These are phyloP conservation scores for Hemiprocne comata DNA, from an alignment of 2,113 vertebrate species.

Conservation along the genomic window DNA sequence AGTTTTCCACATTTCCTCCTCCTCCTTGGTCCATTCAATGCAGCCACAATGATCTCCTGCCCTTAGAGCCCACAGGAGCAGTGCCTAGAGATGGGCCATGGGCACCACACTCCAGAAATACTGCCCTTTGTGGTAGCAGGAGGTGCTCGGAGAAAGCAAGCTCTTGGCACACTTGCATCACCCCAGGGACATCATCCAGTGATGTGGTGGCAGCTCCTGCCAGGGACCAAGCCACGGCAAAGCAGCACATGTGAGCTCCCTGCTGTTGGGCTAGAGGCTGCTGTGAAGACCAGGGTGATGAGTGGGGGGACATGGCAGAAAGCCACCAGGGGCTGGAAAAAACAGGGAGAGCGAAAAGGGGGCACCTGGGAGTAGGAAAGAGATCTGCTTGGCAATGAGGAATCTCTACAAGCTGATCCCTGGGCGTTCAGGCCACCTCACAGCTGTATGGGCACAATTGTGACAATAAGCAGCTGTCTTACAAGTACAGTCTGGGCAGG, in stretches of 20 bases:
- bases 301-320: neutral
- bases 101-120: neutral
- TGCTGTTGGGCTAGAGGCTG: neutral
- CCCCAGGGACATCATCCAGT: fast-evolving
- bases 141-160: neutral
- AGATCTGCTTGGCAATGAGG: neutral
- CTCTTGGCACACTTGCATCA: neutral
- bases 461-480: neutral
- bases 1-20: neutral
- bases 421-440: neutral
- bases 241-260: neutral
- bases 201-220: neutral
- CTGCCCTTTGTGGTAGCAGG: fast-evolving
- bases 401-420: neutral
- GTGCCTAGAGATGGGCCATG: neutral
- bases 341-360: neutral
- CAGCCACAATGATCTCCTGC: neutral
- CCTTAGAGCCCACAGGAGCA: neutral
- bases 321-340: neutral
- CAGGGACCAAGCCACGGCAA: neutral
- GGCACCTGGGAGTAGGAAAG: neutral
- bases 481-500: neutral
- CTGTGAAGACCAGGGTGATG: neutral
- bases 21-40: neutral
- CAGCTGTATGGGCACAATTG: fast-evolving